Evolutionary conservation across 1,140 invertebrate genomes (phyloP).

Genomic region (Centruroides vittatus): DNA sequence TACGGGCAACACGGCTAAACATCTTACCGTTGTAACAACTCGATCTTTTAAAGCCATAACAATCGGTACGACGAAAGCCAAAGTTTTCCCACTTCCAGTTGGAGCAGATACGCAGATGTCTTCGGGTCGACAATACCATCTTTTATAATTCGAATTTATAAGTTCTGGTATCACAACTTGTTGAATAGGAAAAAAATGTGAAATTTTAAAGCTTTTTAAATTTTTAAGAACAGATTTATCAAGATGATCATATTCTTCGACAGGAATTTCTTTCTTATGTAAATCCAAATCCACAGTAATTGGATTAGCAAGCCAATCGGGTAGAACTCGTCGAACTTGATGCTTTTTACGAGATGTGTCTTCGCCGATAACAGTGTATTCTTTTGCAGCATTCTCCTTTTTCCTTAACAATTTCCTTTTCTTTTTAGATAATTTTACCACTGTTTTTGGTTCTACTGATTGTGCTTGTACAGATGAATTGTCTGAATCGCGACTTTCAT

Average conservation of each 20-base stretch:
- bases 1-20: slow-evolving; percentile 78
- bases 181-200: slow-evolving; percentile 78
- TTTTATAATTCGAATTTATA: slow-evolving; percentile 41
- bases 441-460: too few relatives aligned
- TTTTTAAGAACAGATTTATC: slow-evolving; percentile 44
- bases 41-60: slow-evolving; percentile 47
- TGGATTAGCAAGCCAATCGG: slow-evolving; percentile 72
- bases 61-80: slow-evolving; percentile 85
- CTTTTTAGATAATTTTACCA: too few relatives aligned
- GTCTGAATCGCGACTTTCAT: too few relatives aligned
- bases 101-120: slow-evolving; percentile 96
- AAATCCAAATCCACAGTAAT: slow-evolving; percentile 55
- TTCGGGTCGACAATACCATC: slow-evolving; percentile 44
- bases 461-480: too few relatives aligned
- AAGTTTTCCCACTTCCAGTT: slow-evolving; percentile 94
- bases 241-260: slow-evolving; percentile 44
- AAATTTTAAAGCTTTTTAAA: slow-evolving; percentile 55
- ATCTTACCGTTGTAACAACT: slow-evolving; percentile 47
- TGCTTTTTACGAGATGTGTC: slow-evolving; percentile 20
- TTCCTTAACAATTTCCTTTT: not conserved
- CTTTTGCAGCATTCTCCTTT: slow-evolving; percentile 10
- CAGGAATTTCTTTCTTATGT: slow-evolving; percentile 38
- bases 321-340: slow-evolving; percentile 54
- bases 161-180: slow-evolving; percentile 65
- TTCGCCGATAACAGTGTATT: slow-evolving; percentile 27